phyloP scores from a whole-genome alignment of 2,113 vertebrate genomes.

The Corynorhinus townsendii region DNA sequence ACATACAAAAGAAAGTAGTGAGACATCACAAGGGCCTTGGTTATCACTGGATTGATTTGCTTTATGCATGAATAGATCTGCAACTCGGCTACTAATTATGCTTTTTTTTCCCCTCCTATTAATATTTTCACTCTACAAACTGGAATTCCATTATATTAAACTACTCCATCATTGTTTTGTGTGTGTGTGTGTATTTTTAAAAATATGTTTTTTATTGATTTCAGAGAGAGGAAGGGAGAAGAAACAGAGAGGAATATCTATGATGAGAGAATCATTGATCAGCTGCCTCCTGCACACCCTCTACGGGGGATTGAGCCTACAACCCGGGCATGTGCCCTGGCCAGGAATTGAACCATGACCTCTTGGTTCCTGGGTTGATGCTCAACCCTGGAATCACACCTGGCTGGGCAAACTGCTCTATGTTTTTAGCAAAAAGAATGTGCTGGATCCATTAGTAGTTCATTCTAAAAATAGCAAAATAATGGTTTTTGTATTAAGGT shows the following conservation, averaged over 20 bases:
- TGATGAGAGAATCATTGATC: too few species aligned
- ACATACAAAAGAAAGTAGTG: background rate
- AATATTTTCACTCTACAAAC: background rate
- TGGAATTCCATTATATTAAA: slow-evolving; percentile 21
- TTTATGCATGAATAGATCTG: background rate
- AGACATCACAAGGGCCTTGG: background rate
- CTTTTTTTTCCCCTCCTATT: background rate
- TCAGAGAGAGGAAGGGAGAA: too few species aligned
- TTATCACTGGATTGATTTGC: background rate
- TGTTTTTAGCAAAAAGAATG: slow-evolving; percentile 3
- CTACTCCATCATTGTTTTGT: background rate
- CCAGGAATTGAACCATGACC: too few species aligned
- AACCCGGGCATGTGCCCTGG: too few species aligned
- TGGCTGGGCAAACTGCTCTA: background rate
- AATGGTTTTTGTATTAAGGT: background rate
- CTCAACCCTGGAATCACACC: too few species aligned
- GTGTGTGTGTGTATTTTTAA: too few species aligned
- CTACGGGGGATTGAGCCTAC: too few species aligned
- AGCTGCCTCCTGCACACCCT: too few species aligned
- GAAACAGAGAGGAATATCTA: too few species aligned
- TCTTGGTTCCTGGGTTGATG: too few species aligned
- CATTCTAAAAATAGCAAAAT: slow-evolving; percentile 11
- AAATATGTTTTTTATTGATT: too few species aligned
- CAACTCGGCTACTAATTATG: background rate
- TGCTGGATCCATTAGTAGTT: background rate